phyloP scores from a whole-genome alignment of 2,888 invertebrate species.

The Melanchra persicariae region DNA sequence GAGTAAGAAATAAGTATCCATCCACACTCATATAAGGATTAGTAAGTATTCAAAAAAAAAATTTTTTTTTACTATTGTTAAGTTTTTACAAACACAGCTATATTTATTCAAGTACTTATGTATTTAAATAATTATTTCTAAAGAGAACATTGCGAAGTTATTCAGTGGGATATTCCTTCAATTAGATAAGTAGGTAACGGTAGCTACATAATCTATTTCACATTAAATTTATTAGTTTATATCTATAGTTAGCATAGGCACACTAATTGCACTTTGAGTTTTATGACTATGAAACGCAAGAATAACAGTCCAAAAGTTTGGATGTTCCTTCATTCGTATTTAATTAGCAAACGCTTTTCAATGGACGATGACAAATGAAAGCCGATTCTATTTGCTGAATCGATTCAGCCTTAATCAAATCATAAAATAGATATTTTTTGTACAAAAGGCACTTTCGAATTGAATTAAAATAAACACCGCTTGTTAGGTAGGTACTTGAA shows the following conservation, averaged over 20 bases:
- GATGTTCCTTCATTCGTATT: neutral
- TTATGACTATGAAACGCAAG: slow-evolving; percentile 3
- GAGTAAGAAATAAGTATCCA: no score
- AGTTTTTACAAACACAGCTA: no score
- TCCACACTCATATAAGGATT: no score
- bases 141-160: neutral
- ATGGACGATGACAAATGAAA: slow-evolving; percentile 4
- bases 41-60: no score
- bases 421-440: no score
- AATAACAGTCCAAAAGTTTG: neutral
- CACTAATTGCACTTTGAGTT: slow-evolving; percentile 17
- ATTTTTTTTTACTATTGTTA: neutral
- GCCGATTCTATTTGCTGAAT: no score
- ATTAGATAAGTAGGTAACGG: neutral
- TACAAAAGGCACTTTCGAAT: slow-evolving; percentile 13
- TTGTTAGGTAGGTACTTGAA: neutral
- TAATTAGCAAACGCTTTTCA: neutral
- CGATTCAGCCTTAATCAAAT: no score
- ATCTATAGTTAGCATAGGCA: slow-evolving; percentile 12
- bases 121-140: neutral
- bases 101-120: no score
- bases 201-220: neutral
- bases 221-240: neutral
- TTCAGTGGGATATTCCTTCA: neutral
- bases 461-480: no score